Conservation (phyloP, 2,113 vertebrate species). For the Phylloscopus trochilus region DNA sequence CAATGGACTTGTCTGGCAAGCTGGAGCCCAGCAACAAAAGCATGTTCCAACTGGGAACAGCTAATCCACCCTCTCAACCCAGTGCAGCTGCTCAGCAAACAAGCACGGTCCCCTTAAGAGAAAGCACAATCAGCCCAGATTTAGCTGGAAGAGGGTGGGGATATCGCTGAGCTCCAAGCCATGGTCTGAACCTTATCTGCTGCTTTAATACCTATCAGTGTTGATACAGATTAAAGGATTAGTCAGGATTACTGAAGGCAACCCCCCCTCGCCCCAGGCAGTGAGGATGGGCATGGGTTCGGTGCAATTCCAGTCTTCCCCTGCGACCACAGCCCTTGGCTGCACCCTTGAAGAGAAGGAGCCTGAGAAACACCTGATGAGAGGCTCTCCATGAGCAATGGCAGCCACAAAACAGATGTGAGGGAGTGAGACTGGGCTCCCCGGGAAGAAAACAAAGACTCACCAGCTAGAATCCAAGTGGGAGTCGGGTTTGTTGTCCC, state of each 20-base stretch:
- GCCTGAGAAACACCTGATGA: rapidly evolving
- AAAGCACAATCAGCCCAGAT: not conserved
- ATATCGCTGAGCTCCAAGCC: conserved; percentile 43
- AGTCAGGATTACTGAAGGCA: conserved; percentile 44
- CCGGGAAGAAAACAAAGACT: not conserved
- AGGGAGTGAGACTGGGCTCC: not conserved
- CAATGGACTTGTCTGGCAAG: not conserved
- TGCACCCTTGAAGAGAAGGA: not conserved
- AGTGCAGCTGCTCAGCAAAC: not conserved
- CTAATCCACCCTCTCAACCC: not conserved
- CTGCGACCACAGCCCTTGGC: not conserved
- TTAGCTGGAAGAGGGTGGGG: conserved; percentile 49
- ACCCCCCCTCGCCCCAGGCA: not conserved
- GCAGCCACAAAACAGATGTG: rapidly evolving
- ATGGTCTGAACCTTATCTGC: conserved; percentile 43
- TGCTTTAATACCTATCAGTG: conserved; percentile 57
- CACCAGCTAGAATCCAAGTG: not conserved
- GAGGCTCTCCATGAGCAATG: rapidly evolving
- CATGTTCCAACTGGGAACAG: not conserved
- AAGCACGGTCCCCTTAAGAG: conserved; percentile 33
- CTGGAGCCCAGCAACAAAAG: not conserved
- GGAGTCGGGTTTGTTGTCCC: not conserved
- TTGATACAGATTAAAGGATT: conserved; percentile 61
- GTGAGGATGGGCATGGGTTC: not conserved
- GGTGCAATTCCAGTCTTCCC: not conserved